Evolutionary conservation across 2,888 invertebrate species (phyloP).

Genomic region (Gnatocerus cornutus): DNA sequence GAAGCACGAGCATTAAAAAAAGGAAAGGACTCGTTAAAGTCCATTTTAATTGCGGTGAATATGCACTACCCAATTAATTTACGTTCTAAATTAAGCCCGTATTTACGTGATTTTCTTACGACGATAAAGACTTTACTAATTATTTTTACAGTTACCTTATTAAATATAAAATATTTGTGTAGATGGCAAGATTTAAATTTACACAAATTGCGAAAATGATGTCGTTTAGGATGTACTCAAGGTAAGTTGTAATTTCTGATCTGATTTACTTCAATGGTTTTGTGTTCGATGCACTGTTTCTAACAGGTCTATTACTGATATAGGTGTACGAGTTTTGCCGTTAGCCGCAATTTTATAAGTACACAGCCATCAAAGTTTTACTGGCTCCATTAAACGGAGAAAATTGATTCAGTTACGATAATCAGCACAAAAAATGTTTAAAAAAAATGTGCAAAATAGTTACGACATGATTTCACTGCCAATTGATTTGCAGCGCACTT

Average conservation of each 20-base stretch:
- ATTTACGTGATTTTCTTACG: not conserved
- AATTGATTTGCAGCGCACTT: too few species aligned
- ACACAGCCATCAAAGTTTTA: not conserved
- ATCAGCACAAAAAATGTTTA: too few species aligned
- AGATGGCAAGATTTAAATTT: too few species aligned
- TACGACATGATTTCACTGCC: too few species aligned
- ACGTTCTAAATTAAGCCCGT: not conserved
- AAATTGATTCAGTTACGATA: too few species aligned
- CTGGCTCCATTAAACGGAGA: not conserved
- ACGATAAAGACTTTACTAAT: not conserved
- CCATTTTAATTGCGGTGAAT: not conserved
- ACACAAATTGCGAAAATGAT: too few species aligned
- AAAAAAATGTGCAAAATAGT: too few species aligned
- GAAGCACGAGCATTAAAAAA: not conserved
- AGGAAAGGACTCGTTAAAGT: constrained; percentile 1
- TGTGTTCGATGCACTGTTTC: not conserved
- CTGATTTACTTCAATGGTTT: constrained; percentile 3
- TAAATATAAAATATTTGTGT: not conserved
- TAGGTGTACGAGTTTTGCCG: not conserved
- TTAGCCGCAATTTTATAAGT: not conserved
- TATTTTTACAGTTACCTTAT: not conserved
- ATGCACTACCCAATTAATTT: not conserved
- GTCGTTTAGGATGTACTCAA: too few species aligned
- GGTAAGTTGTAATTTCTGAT: too few species aligned
- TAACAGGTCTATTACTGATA: not conserved